A percentile compares a stretch with the other conserved stretches of the same genome.
These are phyloP conservation scores for Trachelus stipa DNA, from an alignment of 2,888 invertebrate genomes.

Conservation along the genomic window DNA sequence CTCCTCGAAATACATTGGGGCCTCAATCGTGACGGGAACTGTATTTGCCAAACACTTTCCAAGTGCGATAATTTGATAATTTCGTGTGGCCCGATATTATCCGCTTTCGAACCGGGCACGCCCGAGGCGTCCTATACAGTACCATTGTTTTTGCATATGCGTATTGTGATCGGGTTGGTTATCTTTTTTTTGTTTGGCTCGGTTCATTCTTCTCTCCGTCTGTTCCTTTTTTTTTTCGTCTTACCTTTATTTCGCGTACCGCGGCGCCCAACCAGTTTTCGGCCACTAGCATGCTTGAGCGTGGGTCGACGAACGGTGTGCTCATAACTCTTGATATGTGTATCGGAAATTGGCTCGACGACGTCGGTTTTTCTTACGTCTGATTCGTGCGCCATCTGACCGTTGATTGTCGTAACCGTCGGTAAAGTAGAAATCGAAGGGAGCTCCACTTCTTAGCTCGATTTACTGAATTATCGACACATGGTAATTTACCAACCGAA, in stretches of 20 bases:
- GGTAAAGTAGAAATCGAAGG: not conserved
- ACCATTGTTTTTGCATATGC: constrained; percentile 29
- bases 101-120: not conserved
- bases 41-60: not conserved
- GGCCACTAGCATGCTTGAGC: constrained; percentile 37
- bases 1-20: not conserved
- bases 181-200: constrained; percentile 30
- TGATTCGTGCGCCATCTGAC: not conserved
- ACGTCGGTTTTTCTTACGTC: not conserved
- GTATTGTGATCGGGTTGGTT: constrained; percentile 42
- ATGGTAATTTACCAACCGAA: not conserved
- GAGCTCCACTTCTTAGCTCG: not conserved
- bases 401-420: not conserved
- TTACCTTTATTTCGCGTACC: constrained; percentile 45
- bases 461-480: not conserved
- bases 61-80: not conserved
- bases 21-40: not conserved
- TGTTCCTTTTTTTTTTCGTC: constrained; percentile 16
- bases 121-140: constrained; percentile 8
- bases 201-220: constrained; percentile 38
- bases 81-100: not conserved
- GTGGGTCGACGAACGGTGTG: constrained; percentile 58
- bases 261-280: constrained; percentile 54
- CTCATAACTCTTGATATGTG: constrained; percentile 55
- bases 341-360: constrained; percentile 39